A percentile compares a stretch with the other conserved stretches of the same genome.
phyloP scores from a whole-genome alignment of 2,797 vertebrate genomes.

The Synanceia verrucosa region DNA sequence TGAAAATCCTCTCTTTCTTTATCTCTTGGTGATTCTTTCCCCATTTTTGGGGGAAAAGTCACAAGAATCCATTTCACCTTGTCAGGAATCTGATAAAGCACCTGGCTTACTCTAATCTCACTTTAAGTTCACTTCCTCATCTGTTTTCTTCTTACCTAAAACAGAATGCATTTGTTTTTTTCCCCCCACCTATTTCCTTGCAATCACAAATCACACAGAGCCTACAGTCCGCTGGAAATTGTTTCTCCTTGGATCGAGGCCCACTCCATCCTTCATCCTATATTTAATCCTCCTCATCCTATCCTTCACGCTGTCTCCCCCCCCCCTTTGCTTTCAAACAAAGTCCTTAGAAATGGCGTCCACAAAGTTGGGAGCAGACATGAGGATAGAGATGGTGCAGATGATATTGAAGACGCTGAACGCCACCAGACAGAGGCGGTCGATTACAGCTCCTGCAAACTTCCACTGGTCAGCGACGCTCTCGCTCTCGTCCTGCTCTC shows the following conservation, averaged over 20 bases:
- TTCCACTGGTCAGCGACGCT: constrained; percentile 84
- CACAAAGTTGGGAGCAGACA: constrained; percentile 88
- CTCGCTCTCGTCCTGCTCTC: constrained; percentile 81
- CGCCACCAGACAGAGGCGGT: constrained; percentile 86
- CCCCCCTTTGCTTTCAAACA: constrained; percentile 70
- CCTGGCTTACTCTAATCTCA: constrained; percentile 44
- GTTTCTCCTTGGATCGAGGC: constrained; percentile 59
- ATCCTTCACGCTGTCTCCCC: constrained; percentile 27
- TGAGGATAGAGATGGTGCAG: constrained; percentile 89
- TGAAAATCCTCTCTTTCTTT: constrained; percentile 32
- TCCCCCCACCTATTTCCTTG: constrained; percentile 50
- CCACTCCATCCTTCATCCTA: constrained; percentile 56
- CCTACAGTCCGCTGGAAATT: constrained; percentile 54
- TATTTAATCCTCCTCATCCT: constrained; percentile 45
- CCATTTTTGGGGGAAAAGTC: constrained; percentile 48
- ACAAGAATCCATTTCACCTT: constrained; percentile 54
- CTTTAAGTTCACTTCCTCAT: constrained; percentile 43
- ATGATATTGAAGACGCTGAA: constrained; percentile 88
- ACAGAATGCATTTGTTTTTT: constrained; percentile 46
- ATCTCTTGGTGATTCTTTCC: constrained; percentile 4
- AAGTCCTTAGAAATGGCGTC: constrained; percentile 88
- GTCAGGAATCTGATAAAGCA: constrained; percentile 59
- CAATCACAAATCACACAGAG: constrained; percentile 62
- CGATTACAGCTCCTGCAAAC: constrained; percentile 86
- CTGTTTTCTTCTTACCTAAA: constrained; percentile 53